These are phyloP conservation scores for Galeruca laticollis DNA, from an alignment of 2,888 invertebrate genomes.

Conservation along the genomic window DNA sequence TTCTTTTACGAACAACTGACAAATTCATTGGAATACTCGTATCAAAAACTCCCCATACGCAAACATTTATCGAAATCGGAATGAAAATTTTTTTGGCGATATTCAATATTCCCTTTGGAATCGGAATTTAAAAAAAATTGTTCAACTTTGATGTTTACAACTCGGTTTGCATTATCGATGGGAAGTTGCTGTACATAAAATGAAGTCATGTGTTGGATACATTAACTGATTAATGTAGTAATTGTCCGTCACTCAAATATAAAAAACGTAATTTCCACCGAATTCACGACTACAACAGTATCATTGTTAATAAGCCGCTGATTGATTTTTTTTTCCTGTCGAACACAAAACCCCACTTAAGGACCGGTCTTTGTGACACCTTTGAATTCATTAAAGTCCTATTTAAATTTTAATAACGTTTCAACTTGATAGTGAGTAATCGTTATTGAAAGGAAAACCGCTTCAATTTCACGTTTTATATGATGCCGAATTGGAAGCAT, in stretches of 20 bases:
- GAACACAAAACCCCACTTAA: slow-evolving; percentile 9
- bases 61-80: too few relatives aligned
- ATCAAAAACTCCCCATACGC: too few relatives aligned
- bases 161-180: too few relatives aligned
- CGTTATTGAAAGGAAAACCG: slow-evolving; percentile 28
- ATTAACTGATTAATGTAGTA: too few relatives aligned
- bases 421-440: slow-evolving; percentile 23
- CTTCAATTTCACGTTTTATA: slow-evolving; percentile 33
- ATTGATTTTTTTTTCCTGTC: slow-evolving; percentile 26
- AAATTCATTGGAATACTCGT: too few relatives aligned
- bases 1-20: too few relatives aligned
- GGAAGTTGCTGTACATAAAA: too few relatives aligned
- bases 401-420: slow-evolving; percentile 31
- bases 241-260: not conserved
- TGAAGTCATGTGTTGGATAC: too few relatives aligned
- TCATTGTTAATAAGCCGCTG: slow-evolving; percentile 16
- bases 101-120: too few relatives aligned
- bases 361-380: slow-evolving; percentile 20
- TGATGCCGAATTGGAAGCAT: slow-evolving; percentile 26
- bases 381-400: slow-evolving; percentile 29
- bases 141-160: too few relatives aligned
- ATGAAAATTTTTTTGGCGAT: too few relatives aligned
- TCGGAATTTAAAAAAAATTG: too few relatives aligned
- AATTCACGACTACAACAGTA: not conserved
- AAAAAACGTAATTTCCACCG: not conserved